phyloP scores from a whole-genome alignment of 37 sponge, comb jelly and placozoan species.

The Halisarca cf. caerulea region DNA sequence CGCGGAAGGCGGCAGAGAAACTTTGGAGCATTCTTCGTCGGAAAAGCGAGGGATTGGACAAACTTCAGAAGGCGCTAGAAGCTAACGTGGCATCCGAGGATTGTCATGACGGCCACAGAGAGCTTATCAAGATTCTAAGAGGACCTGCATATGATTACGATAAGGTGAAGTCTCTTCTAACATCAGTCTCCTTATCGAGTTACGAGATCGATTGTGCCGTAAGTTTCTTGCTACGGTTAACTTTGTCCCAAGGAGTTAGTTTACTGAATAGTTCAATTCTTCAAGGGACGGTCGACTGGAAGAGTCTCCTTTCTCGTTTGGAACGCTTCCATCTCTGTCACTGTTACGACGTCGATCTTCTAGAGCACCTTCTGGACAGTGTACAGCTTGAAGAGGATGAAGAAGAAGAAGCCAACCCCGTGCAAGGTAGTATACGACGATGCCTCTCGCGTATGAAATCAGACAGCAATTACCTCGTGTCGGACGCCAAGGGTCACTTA shows the following conservation, averaged over 20 bases:
- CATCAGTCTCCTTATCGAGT: background rate
- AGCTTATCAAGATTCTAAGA: background rate
- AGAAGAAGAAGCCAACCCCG: background rate
- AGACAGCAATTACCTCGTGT: background rate
- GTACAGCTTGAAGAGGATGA: background rate
- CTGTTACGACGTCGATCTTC: background rate
- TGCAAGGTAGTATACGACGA: background rate
- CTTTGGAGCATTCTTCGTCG: background rate
- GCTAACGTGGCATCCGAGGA: background rate
- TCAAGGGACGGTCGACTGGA: background rate
- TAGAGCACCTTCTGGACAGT: background rate
- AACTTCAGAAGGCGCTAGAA: background rate
- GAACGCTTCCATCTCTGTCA: background rate
- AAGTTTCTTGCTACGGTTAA: background rate
- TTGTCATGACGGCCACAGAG: background rate
- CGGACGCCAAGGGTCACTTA: background rate
- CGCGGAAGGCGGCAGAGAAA: background rate
- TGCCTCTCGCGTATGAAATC: background rate
- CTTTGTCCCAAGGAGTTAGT: background rate
- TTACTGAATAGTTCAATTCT: background rate
- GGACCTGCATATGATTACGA: conserved; percentile 3
- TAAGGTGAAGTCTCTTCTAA: background rate
- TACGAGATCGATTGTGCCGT: background rate
- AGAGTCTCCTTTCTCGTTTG: background rate
- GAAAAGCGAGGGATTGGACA: conserved; percentile 3